These are phyloP conservation scores for Noctua janthe DNA, from an alignment of 2,888 invertebrate genomes.

Conservation along the genomic window DNA sequence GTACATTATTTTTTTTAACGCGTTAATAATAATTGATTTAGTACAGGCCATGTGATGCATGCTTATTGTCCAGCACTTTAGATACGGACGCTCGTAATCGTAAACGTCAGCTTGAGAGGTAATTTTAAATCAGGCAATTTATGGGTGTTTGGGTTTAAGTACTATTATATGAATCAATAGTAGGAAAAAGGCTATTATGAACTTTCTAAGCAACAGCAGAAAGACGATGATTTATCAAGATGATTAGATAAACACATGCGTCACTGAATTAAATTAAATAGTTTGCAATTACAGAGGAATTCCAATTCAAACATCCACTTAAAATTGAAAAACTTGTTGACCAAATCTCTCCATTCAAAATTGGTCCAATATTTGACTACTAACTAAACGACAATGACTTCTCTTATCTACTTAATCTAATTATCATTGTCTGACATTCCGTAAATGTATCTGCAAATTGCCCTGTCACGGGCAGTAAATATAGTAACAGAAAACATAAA, in stretches of 20 bases:
- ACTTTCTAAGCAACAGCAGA: constrained; percentile 6
- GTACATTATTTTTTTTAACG: constrained; percentile 55
- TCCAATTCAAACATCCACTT: background rate
- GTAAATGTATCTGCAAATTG: constrained; percentile 48
- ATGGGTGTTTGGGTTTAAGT: constrained; percentile 10
- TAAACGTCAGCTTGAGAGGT: constrained; percentile 4
- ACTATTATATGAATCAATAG: background rate
- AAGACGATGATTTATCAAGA: background rate
- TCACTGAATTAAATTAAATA: background rate
- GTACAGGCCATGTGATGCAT: constrained; percentile 18
- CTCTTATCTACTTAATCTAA: constrained; percentile 42
- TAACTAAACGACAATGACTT: background rate
- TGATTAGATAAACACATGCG: background rate
- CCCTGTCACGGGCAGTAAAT: constrained; percentile 42
- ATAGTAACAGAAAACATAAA: constrained; percentile 58
- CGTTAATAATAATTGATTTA: constrained; percentile 56
- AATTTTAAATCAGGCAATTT: constrained; percentile 25
- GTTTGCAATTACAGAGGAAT: background rate
- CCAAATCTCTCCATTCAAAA: background rate
- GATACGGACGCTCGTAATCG: constrained; percentile 18
- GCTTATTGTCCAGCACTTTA: constrained; percentile 12
- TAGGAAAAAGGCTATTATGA: background rate
- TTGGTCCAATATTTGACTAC: constrained; percentile 24
- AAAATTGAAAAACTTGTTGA: background rate
- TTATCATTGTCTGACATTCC: constrained; percentile 60